Base-by-base conservation (phyloP, 35 echinoderm and acorn worm species). In the Heliocidaris erythrogramma region DNA sequence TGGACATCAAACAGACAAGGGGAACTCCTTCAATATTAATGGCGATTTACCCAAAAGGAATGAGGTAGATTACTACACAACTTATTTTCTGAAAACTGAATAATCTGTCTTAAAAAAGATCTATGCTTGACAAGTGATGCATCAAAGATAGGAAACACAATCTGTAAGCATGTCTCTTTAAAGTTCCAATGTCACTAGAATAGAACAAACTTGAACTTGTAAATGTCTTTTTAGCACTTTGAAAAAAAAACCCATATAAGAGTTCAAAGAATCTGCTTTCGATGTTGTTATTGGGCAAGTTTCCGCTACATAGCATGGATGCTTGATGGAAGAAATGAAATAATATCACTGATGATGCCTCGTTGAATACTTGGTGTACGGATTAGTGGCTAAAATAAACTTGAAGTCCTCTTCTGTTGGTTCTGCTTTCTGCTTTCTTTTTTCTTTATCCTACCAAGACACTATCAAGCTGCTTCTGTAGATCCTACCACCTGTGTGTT, bases 401-500 rank as follows among this genome's bases (percentile, higher is more conserved):
- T 14, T 56, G 0, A 42, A 1, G 65, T 78, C 65, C 65, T 78
- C 65, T 78, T 27, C 8, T n/a, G 65, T 27, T 21, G 21, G 27
- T 27, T 78, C 65, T 24, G 65, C n/a, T 78, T 78, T 78, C 65
- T 78, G n/a, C 65, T 78, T 42, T 42, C 35, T 42, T 42, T 42
- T 42, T 42, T 42, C 35, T 42, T 42, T 42, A 42, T 42, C 65
- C 17, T 29, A 7, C 65, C 27, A 78, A n/a, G 65, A 78, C 27
- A 18, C 27, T 27, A 24, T 12, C 87, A 89, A 89, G 29, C 29
- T 18, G 31, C 87, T 89, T 3, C 32, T 32, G 31, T 42, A 50
- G 16, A 59, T 92, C 31, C 91, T 48, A 32, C 91, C 91, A 92
- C 91, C 91, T 92, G 91, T 92, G 48, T 92, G 91, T 92, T 50